phyloP scores from a whole-genome alignment of 2,797 vertebrate genomes.

The Hydrolagus colliei region DNA sequence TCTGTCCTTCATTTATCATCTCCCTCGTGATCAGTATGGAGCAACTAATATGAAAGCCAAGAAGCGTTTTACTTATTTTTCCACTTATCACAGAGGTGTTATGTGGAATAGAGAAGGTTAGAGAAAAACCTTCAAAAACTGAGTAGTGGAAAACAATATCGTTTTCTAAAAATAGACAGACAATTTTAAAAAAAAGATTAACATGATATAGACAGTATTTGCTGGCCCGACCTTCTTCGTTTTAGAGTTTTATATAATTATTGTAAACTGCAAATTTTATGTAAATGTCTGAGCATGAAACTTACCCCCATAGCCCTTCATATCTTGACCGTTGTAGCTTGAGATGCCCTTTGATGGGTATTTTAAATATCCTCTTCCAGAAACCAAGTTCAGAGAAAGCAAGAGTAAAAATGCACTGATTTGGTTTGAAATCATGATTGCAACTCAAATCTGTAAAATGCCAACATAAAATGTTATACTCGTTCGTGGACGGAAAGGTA shows the following conservation, averaged over 20 bases:
- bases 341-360: too few species aligned
- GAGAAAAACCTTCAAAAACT: neutral
- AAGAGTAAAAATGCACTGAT: neutral
- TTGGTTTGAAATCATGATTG: conserved; percentile 28
- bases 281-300: neutral
- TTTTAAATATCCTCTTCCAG: neutral
- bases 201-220: neutral
- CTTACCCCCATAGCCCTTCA: neutral
- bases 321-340: neutral
- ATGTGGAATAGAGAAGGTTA: neutral
- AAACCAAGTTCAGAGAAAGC: neutral
- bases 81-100: neutral
- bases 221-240: neutral
- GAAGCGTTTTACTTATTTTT: neutral
- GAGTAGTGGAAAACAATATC: neutral
- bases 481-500: neutral
- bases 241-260: neutral
- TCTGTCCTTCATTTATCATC: neutral
- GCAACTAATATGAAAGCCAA: neutral
- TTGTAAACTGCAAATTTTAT: neutral
- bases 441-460: conserved; percentile 12
- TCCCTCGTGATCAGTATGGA: neutral
- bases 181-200: neutral
- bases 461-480: neutral
- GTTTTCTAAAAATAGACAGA: too few species aligned